phyloP scores from a whole-genome alignment of 2,113 vertebrate species.

The Brachionichthys hirsutus region DNA sequence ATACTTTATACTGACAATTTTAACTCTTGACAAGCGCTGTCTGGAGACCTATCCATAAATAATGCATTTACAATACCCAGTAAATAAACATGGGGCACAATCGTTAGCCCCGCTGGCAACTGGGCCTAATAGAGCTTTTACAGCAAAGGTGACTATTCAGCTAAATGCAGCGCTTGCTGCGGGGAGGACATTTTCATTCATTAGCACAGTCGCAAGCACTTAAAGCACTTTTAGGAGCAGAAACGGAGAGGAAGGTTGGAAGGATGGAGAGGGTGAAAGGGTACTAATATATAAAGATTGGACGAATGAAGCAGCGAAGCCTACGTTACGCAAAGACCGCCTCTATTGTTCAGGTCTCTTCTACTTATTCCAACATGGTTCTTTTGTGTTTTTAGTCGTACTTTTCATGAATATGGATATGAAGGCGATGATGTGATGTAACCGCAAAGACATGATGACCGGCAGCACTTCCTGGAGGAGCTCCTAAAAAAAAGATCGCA shows the following conservation, averaged over 20 bases:
- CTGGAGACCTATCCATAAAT: conserved; percentile 95
- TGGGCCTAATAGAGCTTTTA: conserved; percentile 94
- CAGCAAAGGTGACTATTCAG: conserved; percentile 97
- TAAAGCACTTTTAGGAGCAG: conserved; percentile 95
- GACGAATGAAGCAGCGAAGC: conserved; percentile 36
- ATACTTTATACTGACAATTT: conserved; percentile 91
- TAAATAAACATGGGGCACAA: conserved; percentile 96
- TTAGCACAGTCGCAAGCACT: conserved; percentile 97
- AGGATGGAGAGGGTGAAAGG: conserved; percentile 64
- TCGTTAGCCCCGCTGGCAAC: conserved; percentile 92
- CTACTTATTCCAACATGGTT: no score
- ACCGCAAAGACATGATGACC: no score
- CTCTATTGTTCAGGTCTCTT: conserved; percentile 49
- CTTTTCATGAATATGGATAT: no score
- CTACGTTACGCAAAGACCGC: conserved; percentile 10
- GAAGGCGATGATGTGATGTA: no score
- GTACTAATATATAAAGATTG: conserved; percentile 53
- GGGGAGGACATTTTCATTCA: conserved; percentile 97
- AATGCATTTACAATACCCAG: conserved; percentile 97
- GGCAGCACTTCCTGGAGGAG: no score
- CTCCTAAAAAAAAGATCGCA: neutral
- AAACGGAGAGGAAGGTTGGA: conserved; percentile 85
- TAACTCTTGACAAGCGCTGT: conserved; percentile 92
- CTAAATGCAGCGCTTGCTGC: conserved; percentile 90
- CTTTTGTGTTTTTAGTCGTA: no score